Conservation (phyloP, 2,797 vertebrate genomes). For the Vultur gryphus region DNA sequence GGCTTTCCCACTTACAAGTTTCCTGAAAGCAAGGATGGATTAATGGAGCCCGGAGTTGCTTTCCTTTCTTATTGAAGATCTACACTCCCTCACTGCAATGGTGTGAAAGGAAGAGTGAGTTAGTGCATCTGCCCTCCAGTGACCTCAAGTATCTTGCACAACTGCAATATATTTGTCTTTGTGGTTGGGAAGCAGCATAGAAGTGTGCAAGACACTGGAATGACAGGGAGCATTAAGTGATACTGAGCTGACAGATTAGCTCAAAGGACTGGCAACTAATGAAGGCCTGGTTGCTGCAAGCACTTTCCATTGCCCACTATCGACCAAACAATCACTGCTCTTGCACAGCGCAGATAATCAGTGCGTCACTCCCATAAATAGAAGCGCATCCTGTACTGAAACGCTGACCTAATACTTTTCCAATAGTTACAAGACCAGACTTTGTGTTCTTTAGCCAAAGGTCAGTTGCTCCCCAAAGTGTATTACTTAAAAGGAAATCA, state of each 20-base stretch:
- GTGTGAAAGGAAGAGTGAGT: neutral
- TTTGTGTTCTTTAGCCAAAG: neutral
- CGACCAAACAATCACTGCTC: neutral
- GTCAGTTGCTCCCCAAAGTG: neutral
- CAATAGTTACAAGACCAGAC: neutral
- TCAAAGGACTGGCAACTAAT: neutral
- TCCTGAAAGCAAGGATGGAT: neutral
- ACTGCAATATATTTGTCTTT: neutral
- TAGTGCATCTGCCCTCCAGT: neutral
- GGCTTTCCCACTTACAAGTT: neutral
- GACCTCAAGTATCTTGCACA: neutral
- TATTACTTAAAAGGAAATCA: neutral
- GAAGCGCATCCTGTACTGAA: neutral
- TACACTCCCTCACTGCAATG: rapidly evolving
- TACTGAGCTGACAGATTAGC: neutral
- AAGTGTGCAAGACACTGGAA: neutral
- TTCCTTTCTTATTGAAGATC: neutral
- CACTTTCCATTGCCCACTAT: neutral
- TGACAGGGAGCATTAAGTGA: neutral
- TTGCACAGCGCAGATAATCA: neutral
- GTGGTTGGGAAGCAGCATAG: neutral
- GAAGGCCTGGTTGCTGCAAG: neutral
- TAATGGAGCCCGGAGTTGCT: neutral
- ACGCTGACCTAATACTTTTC: neutral
- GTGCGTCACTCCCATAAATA: neutral